phyloP scores from a whole-genome alignment of 2,113 vertebrate genomes.

The Pseudorasbora parva region DNA sequence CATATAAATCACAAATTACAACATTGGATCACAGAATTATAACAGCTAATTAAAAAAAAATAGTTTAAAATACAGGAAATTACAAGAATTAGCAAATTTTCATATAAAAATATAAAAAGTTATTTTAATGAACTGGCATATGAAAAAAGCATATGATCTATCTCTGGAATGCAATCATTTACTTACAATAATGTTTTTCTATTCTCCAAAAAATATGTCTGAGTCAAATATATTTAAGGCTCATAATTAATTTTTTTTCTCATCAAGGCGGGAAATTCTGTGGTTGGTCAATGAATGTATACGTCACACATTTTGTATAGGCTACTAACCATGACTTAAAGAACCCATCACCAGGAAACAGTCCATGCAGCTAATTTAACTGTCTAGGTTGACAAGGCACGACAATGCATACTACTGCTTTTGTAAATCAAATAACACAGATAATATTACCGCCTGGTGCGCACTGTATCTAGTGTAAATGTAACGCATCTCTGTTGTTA shows the following conservation, averaged over 20 bases:
- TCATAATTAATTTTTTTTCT: background rate
- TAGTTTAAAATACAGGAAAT: background rate
- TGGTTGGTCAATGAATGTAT: background rate
- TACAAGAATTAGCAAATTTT: background rate
- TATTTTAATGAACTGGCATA: background rate
- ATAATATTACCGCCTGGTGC: too few relatives aligned
- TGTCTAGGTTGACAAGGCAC: too few relatives aligned
- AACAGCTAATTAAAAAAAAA: background rate
- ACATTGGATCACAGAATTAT: background rate
- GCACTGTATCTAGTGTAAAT: too few relatives aligned
- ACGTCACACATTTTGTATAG: background rate
- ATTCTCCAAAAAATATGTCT: background rate
- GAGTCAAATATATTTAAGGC: slow-evolving; percentile 7
- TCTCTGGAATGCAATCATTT: background rate
- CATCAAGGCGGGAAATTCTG: background rate
- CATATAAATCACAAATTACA: background rate
- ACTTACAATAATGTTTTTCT: slow-evolving; percentile 1
- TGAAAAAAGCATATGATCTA: background rate
- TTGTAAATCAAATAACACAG: too few relatives aligned
- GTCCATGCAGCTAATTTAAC: too few relatives aligned
- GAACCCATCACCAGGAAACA: too few relatives aligned
- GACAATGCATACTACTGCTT: too few relatives aligned
- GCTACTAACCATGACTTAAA: background rate
- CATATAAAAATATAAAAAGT: background rate
- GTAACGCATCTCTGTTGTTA: too few relatives aligned